These are phyloP conservation scores for Melanostoma scalare DNA, from an alignment of 2,888 invertebrate species.

Conservation along the genomic window DNA sequence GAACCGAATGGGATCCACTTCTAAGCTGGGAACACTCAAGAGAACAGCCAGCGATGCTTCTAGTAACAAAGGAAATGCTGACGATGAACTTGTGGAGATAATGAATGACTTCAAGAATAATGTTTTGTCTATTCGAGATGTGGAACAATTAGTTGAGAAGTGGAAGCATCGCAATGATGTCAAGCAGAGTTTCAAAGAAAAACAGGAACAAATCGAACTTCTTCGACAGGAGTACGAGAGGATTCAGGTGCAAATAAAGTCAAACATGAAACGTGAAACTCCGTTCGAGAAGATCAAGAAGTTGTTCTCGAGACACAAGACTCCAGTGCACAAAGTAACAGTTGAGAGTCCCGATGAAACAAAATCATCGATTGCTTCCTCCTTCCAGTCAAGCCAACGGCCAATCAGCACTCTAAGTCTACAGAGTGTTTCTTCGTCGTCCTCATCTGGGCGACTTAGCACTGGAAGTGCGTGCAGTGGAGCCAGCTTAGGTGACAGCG, in stretches of 20 bases:
- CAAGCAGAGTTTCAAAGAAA: constrained; percentile 92
- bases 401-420: constrained; percentile 88
- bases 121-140: constrained; percentile 92
- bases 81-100: constrained; percentile 92
- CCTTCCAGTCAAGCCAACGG: constrained; percentile 82
- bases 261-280: constrained; percentile 89
- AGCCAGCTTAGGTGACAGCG: constrained; percentile 91
- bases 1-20: constrained; percentile 75
- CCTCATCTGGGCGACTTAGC: constrained; percentile 91
- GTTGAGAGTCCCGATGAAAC: constrained; percentile 79
- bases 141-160: constrained; percentile 92
- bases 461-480: constrained; percentile 89
- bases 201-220: constrained; percentile 90
- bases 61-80: constrained; percentile 79
- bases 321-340: constrained; percentile 75
- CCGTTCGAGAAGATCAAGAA: constrained; percentile 91
- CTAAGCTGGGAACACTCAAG: constrained; percentile 79
- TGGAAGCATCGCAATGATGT: constrained; percentile 95
- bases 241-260: constrained; percentile 90
- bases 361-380: constrained; percentile 80
- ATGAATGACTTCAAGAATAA: constrained; percentile 95
- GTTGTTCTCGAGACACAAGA: constrained; percentile 87
- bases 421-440: constrained; percentile 86
- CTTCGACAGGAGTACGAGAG: constrained; percentile 92
- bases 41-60: constrained; percentile 81